Conservation (phyloP, 2,113 vertebrate species). For the Pseudonaja textilis region DNA sequence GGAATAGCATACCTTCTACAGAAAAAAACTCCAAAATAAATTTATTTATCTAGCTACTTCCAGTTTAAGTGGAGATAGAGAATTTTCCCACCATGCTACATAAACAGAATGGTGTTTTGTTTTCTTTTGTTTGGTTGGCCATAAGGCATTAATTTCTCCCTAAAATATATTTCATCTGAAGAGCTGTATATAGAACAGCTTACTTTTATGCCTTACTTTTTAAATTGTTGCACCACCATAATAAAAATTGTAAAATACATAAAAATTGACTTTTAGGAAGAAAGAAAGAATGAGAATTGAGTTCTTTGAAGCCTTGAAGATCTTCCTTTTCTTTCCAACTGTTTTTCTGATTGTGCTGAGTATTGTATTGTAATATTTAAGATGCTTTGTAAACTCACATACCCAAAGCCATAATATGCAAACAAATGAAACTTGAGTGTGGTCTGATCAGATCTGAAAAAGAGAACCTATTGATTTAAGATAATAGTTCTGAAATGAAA, state of each 20-base stretch:
- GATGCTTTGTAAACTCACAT: not conserved
- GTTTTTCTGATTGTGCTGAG: not conserved
- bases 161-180: not conserved
- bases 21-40: not conserved
- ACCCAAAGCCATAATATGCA: not conserved
- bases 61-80: not conserved
- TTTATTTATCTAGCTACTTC: not conserved
- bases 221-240: not conserved
- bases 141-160: not conserved
- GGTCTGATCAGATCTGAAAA: slow-evolving; percentile 11
- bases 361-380: not conserved
- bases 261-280: not conserved
- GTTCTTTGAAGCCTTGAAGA: not conserved
- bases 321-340: not conserved
- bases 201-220: not conserved
- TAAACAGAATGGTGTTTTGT: not conserved
- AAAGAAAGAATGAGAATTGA: not conserved
- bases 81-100: not conserved
- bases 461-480: slow-evolving; percentile 4
- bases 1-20: not conserved
- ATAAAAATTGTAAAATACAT: not conserved
- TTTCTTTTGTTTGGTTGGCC: not conserved
- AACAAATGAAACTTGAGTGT: not conserved
- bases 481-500: slow-evolving; percentile 11
- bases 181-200: not conserved